Conservation (phyloP, 2,113 vertebrate species). For the Sterna hirundo region DNA sequence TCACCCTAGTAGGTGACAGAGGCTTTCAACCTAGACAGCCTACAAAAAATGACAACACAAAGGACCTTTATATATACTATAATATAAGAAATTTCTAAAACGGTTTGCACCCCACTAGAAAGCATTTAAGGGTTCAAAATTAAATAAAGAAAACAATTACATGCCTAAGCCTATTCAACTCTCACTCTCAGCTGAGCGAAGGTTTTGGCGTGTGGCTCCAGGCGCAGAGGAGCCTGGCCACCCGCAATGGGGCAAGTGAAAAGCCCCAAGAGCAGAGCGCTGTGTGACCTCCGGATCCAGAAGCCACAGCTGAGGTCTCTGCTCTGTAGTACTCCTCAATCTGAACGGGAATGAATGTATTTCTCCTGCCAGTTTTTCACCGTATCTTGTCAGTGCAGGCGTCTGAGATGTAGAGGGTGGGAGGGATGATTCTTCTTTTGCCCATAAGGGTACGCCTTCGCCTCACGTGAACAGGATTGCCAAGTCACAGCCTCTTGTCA, state of each 20-base stretch:
- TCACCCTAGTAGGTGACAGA: background rate
- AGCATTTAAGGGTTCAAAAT: background rate
- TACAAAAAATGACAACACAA: background rate
- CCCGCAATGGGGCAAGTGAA: rapidly evolving
- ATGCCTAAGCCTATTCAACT: background rate
- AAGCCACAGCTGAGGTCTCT: background rate
- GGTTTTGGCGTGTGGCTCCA: background rate
- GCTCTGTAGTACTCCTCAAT: background rate
- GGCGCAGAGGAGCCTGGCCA: background rate
- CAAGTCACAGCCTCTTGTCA: background rate
- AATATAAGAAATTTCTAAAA: background rate
- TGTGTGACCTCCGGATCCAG: background rate
- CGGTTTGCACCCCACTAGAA: background rate
- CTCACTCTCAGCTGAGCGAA: background rate
- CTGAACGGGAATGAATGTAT: background rate
- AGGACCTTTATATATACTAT: background rate
- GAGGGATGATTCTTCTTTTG: background rate
- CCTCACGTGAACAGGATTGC: background rate
- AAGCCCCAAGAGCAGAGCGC: background rate
- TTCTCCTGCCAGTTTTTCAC: background rate
- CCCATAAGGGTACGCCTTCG: background rate
- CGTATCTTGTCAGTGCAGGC: background rate
- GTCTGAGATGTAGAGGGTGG: background rate
- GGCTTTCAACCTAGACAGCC: background rate
- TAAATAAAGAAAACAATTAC: background rate